phyloP scores from a whole-genome alignment of 2,797 vertebrate genomes.

The Galago senegalensis region DNA sequence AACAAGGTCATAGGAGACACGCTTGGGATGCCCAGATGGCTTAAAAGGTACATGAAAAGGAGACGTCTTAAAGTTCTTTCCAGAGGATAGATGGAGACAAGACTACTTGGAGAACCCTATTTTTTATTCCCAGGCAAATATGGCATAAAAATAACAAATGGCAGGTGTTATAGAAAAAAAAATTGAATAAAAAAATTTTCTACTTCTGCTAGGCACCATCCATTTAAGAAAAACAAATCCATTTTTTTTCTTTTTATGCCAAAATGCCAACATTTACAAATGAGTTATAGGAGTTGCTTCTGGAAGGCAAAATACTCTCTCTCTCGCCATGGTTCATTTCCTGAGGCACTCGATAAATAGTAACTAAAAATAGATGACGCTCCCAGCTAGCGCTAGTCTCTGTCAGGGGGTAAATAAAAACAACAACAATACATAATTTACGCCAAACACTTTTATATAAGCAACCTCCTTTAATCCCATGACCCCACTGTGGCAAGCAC shows the following conservation, averaged over 20 bases:
- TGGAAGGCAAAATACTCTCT: slow-evolving; percentile 67
- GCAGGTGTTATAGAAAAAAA: slow-evolving; percentile 36
- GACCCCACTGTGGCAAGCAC: background rate
- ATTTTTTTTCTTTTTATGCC: slow-evolving; percentile 49
- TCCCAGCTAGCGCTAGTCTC: background rate
- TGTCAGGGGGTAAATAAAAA: background rate
- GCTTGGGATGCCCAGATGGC: background rate
- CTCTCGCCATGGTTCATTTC: slow-evolving; percentile 62
- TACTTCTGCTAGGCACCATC: background rate
- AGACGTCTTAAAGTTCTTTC: background rate
- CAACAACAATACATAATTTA: background rate
- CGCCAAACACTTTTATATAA: background rate
- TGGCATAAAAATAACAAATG: background rate
- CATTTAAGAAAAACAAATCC: background rate
- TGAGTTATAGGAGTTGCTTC: slow-evolving; percentile 66
- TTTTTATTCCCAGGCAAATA: slow-evolving; percentile 32
- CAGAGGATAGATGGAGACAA: background rate
- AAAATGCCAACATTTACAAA: slow-evolving; percentile 66
- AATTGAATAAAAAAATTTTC: background rate
- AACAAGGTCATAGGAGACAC: background rate
- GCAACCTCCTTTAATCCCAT: background rate
- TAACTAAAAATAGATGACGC: slow-evolving; percentile 51
- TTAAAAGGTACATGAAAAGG: background rate
- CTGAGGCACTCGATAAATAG: slow-evolving; percentile 64
- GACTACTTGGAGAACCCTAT: background rate